These are phyloP conservation scores for Electrona antarctica DNA, from an alignment of 2,113 vertebrate species.

Conservation along the genomic window DNA sequence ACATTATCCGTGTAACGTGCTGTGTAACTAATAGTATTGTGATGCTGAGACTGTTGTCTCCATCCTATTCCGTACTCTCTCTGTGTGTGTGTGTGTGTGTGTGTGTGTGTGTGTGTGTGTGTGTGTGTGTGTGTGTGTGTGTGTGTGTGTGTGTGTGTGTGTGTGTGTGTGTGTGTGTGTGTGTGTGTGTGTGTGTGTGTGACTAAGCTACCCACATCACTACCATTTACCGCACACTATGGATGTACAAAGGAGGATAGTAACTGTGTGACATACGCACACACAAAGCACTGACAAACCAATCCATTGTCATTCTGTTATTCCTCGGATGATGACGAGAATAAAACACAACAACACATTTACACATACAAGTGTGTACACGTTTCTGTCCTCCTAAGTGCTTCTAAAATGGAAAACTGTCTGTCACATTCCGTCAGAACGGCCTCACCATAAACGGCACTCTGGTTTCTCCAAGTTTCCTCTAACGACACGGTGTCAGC, in stretches of 20 bases:
- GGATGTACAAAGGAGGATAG: constrained; percentile 22
- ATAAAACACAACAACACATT: constrained; percentile 10
- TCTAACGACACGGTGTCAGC: constrained; percentile 17
- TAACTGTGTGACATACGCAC: constrained; percentile 29
- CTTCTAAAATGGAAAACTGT: constrained; percentile 19
- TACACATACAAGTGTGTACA: background rate
- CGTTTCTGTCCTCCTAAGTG: constrained; percentile 11
- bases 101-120: constrained; percentile 6
- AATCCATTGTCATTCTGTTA: constrained; percentile 6
- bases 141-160: constrained; percentile 4
- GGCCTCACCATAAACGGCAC: constrained; percentile 28
- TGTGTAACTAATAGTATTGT: constrained; percentile 33
- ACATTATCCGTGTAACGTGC: constrained; percentile 27
- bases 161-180: constrained; percentile 6
- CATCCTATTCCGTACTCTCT: constrained; percentile 6
- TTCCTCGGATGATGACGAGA: constrained; percentile 18
- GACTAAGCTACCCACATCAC: constrained; percentile 18
- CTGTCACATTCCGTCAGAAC: constrained; percentile 2
- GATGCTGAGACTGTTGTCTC: constrained; percentile 10
- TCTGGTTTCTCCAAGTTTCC: constrained; percentile 30
- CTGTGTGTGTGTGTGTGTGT: background rate
- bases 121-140: constrained; percentile 5
- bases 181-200: constrained; percentile 13
- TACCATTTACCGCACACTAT: constrained; percentile 28
- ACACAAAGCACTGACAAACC: constrained; percentile 12